phyloP scores from a whole-genome alignment of 1,140 invertebrate genomes.

The Oreohelix idahoensis region DNA sequence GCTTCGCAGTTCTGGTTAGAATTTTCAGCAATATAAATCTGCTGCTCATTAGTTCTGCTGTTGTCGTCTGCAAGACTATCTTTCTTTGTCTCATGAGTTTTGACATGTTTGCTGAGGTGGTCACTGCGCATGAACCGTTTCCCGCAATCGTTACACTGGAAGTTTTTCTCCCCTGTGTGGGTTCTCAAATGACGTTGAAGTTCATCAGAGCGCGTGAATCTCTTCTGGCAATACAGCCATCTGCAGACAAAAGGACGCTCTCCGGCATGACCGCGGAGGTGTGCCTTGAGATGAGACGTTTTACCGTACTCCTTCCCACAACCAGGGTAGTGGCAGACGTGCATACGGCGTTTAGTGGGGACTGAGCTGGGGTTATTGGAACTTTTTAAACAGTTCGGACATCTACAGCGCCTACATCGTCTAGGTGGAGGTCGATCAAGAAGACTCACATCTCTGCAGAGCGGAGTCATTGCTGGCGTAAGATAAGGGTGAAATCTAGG shows the following conservation, averaged over 20 bases:
- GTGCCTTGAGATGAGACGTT: conserved; percentile 85
- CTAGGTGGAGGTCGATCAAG: conserved; percentile 47
- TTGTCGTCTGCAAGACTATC: background rate
- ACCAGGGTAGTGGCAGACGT: conserved; percentile 98
- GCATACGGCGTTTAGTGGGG: conserved; percentile 82
- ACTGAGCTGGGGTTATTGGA: conserved; percentile 43
- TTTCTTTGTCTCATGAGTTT: conserved; percentile 59
- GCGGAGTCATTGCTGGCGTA: background rate
- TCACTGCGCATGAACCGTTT: conserved; percentile 92
- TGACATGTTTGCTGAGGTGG: conserved; percentile 72
- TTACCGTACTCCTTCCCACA: conserved; percentile 97
- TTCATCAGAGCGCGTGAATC: conserved; percentile 95
- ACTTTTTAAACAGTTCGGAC: conserved; percentile 70
- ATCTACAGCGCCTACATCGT: conserved; percentile 67
- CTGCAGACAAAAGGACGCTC: conserved; percentile 79
- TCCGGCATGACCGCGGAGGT: conserved; percentile 75
- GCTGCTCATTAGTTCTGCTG: too few species aligned
- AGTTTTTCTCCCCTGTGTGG: conserved; percentile 96
- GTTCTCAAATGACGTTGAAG: conserved; percentile 90
- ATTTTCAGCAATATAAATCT: background rate
- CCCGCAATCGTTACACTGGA: conserved; percentile 88
- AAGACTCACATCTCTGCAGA: conserved; percentile 22
- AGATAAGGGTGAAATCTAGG: background rate
- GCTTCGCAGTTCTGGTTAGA: background rate
- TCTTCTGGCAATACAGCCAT: conserved; percentile 89